Evolutionary conservation across 2,113 vertebrate genomes (phyloP).

Genomic region (Spea multiplicata): DNA sequence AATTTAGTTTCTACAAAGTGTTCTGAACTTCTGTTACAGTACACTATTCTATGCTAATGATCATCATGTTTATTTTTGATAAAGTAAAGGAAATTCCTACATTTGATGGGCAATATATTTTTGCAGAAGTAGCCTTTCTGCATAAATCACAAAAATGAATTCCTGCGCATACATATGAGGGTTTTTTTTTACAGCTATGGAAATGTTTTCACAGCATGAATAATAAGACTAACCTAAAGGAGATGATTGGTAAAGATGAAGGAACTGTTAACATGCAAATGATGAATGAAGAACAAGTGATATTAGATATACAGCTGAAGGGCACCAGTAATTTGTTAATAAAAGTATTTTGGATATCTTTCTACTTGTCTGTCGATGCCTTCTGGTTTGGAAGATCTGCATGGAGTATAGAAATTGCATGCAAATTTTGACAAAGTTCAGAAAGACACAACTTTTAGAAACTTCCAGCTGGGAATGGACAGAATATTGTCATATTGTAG

Average conservation of each 20-base stretch:
- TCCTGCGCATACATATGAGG: background rate
- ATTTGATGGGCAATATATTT: background rate
- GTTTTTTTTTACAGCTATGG: background rate
- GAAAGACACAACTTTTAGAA: no score
- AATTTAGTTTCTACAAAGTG: no score
- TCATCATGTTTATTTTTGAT: no score
- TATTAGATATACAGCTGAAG: slow-evolving; percentile 2
- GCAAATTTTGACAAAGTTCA: background rate
- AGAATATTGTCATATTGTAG: no score
- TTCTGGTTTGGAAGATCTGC: background rate
- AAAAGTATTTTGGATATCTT: background rate
- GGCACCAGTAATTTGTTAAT: slow-evolving; percentile 1
- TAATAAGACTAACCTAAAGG: background rate
- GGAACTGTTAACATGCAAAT: background rate
- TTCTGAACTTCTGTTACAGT: no score
- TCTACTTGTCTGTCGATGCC: background rate
- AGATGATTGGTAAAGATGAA: background rate
- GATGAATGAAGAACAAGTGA: background rate
- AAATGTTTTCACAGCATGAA: background rate
- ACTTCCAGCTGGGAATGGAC: no score
- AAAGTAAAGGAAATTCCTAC: background rate
- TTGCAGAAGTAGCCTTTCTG: background rate
- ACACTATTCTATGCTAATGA: no score
- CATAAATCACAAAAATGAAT: background rate
- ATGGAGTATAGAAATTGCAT: slow-evolving; percentile 9